Base-by-base conservation (phyloP, 2,888 invertebrate genomes). In the Tanypteryx hageni region DNA sequence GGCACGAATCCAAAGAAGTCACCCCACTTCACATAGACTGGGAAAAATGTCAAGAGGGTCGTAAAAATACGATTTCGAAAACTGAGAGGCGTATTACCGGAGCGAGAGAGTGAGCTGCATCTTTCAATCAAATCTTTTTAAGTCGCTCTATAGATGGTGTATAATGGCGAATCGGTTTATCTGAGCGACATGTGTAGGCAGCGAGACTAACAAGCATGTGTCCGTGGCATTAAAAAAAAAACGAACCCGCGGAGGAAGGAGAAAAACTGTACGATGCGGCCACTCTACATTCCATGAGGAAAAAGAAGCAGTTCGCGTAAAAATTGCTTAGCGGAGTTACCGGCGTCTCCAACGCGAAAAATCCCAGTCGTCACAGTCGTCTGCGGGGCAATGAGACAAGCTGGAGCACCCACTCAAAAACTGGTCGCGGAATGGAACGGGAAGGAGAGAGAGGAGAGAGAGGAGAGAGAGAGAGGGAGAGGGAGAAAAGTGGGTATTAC, bases 1-100 rank as follows among this genome's bases (percentile, higher is more conserved):
- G 89, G 89, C 64, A 89, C 4, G 10, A 64, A 64, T 61, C 89
- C 89, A 89, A 89, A 61, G 61, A 16, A 61, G 86, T 61, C 61
- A 31, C 86, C 86, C 31, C 86, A 27, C 22, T 86, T 86, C 61
- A 59, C 31, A 59, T 18, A 59, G 86, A 59, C 31, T 27, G 64
- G 64, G 76, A 11, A 76, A 76, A 76, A 76, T 76, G 22, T 76
- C 76, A 76, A n/a, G 13, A 11, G 76, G 76, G 22, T 76, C 76
- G 76, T 76, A 76, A 76, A 76, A 76, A 76, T 76, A 76, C 9
- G 22, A 5, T 3, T 44, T 44, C 44, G 44, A 44, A 44, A 44
- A 44, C 27, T 13, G 76, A 76, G 76, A 76, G 22, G 76, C 76
- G 22, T 22, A 27, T 76, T 76, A 76, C 76, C 61, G 7, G 76